Conservation (phyloP, 2,113 vertebrate species). For the Pteropus alecto region DNA sequence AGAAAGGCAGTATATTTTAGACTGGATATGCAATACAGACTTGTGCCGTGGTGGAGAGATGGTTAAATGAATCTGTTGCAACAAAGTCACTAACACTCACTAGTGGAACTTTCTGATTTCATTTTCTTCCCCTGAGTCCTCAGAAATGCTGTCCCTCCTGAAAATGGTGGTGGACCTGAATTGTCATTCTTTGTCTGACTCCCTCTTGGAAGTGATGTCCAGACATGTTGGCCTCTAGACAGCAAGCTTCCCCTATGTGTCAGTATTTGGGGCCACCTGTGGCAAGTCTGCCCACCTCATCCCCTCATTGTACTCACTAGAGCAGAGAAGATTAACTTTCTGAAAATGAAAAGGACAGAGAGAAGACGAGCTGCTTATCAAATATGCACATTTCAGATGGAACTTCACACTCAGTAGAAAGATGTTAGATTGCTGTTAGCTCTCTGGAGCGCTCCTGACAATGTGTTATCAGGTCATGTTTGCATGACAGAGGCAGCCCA, state of each 20-base stretch:
- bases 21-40: neutral
- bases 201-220: neutral
- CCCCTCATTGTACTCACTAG: constrained; percentile 61
- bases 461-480: constrained; percentile 89
- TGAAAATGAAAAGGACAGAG: constrained; percentile 84
- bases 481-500: constrained; percentile 86
- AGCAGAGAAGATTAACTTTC: constrained; percentile 85
- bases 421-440: constrained; percentile 90
- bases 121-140: constrained; percentile 5
- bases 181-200: neutral
- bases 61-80: constrained; percentile 33
- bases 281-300: constrained; percentile 46
- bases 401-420: constrained; percentile 85
- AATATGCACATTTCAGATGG: constrained; percentile 88
- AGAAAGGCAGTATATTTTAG: neutral
- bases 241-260: neutral
- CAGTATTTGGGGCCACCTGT: constrained; percentile 62
- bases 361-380: constrained; percentile 84
- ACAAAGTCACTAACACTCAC: constrained; percentile 6
- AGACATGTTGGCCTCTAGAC: neutral
- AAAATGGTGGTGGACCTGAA: accelerated
- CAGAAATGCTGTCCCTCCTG: neutral
- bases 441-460: constrained; percentile 85
- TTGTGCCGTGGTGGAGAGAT: neutral
- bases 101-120: neutral